These are phyloP conservation scores for Nycticryphes semicollaris DNA, from an alignment of 2,113 vertebrate species.

Conservation along the genomic window DNA sequence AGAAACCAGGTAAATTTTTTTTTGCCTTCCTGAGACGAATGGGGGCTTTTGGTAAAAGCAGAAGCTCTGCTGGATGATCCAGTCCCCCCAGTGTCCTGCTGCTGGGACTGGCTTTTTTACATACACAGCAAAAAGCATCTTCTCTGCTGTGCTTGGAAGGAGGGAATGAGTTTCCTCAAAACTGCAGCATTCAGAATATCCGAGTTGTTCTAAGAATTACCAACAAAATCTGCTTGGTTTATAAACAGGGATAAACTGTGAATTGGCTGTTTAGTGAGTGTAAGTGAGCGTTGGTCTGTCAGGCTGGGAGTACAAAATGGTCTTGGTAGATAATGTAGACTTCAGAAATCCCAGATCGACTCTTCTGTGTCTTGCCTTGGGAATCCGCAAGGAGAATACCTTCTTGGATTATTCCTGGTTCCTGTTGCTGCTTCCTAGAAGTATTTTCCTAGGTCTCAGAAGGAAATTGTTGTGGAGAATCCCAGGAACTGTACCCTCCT, in stretches of 20 bases:
- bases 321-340: background rate
- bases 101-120: background rate
- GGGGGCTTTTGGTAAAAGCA: background rate
- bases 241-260: background rate
- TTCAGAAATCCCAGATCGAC: background rate
- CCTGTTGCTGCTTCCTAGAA: background rate
- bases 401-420: background rate
- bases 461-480: background rate
- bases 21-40: background rate
- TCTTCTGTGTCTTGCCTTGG: background rate
- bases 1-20: background rate
- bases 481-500: background rate
- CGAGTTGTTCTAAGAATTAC: background rate
- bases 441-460: background rate
- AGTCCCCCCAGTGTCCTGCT: background rate
- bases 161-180: background rate
- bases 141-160: background rate
- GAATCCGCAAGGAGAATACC: background rate
- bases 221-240: background rate
- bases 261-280: background rate
- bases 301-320: background rate
- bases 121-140: background rate
- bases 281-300: background rate
- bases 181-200: background rate
- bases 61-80: background rate